Conservation (phyloP, 2,113 vertebrate genomes). For the Callaeas wilsoni region DNA sequence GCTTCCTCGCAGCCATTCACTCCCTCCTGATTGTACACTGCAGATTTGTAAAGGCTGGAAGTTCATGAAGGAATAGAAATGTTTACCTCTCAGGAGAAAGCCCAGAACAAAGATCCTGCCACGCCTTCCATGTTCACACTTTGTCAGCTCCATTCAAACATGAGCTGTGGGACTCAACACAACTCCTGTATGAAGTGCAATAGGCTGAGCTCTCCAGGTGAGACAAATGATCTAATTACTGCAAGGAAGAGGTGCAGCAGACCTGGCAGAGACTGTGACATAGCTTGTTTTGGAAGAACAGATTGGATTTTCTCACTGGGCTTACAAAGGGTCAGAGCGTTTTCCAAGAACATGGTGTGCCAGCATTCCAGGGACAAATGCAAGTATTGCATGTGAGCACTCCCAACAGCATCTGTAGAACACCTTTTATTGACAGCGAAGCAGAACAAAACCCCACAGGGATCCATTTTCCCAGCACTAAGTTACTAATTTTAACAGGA, state of each 20-base stretch:
- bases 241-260: neutral
- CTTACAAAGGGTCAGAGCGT: neutral
- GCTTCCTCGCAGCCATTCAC: neutral
- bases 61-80: neutral
- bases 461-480: neutral
- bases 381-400: neutral
- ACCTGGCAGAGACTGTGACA: neutral
- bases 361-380: neutral
- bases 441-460: neutral
- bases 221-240: neutral
- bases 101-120: neutral
- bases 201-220: neutral
- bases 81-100: neutral
- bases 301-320: neutral
- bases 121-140: neutral
- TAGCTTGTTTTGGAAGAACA: neutral
- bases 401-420: neutral
- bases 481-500: neutral
- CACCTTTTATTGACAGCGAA: neutral
- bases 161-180: neutral
- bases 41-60: neutral
- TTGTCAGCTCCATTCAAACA: neutral
- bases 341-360: neutral
- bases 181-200: accelerated
- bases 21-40: neutral